These are phyloP conservation scores for Neoitamus cyanurus DNA, from an alignment of 2,888 invertebrate genomes.

Conservation along the genomic window DNA sequence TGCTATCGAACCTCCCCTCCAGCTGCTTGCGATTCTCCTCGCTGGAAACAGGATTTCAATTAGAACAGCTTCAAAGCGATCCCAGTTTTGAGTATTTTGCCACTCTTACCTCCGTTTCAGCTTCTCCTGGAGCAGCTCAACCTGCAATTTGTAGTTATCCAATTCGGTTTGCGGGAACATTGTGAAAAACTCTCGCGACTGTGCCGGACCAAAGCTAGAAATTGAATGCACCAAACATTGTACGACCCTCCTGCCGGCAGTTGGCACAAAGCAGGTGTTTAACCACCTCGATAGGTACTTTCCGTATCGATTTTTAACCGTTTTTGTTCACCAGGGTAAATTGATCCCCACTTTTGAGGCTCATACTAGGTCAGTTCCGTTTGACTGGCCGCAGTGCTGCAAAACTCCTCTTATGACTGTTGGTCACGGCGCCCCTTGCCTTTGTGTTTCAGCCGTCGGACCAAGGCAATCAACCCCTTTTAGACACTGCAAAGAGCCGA, in stretches of 20 bases:
- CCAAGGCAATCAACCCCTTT: constrained; percentile 1
- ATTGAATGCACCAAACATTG: constrained; percentile 24
- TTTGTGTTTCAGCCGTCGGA: neutral
- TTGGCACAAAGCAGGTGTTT: constrained; percentile 23
- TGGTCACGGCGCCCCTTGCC: constrained; percentile 13
- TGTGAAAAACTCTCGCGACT: constrained; percentile 31
- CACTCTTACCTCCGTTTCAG: constrained; percentile 61
- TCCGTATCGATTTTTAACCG: constrained; percentile 23
- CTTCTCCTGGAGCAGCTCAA: constrained; percentile 64
- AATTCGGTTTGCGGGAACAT: constrained; percentile 64
- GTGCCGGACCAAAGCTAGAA: constrained; percentile 3
- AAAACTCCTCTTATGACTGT: neutral
- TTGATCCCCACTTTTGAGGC: neutral
- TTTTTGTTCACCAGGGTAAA: neutral
- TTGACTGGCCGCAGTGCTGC: neutral
- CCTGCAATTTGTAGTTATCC: constrained; percentile 66
- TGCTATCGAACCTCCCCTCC: constrained; percentile 69
- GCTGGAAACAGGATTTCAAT: constrained; percentile 58
- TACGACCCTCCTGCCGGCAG: neutral
- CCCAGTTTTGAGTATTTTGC: neutral
- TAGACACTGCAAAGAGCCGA: neutral
- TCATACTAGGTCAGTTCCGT: constrained; percentile 33
- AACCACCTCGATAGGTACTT: neutral
- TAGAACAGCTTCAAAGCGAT: constrained; percentile 47
- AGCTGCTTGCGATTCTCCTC: constrained; percentile 69